Base-by-base conservation (phyloP, 53 echinoderm and acorn worm species). In the Echinarachnius parma region DNA sequence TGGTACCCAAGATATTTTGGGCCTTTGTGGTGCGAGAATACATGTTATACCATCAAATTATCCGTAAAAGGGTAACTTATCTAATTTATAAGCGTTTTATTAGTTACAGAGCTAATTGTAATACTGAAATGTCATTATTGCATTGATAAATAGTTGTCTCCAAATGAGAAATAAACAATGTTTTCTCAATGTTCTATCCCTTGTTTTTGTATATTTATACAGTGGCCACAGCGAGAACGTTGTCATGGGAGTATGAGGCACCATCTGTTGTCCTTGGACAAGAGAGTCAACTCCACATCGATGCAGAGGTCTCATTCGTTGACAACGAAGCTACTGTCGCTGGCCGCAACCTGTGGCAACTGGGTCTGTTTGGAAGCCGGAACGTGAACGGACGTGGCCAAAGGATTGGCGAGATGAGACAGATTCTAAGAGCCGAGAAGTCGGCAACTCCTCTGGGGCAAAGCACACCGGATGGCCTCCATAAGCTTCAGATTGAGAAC, bases 301-400 rank as follows among this genome's bases (percentile, higher is more conserved):
- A 84, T 62, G 79, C 92, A 9, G 66, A 56, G 3, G 80, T 82
- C 3, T 27, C 63, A 20, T 84, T 81, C 45, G 80, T 75, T 25
- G 87, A 87, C 75, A 85, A 78, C 14, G 77, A 66, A 5, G 59
- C 78, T 15, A 72, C 66, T n/a, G 76, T 92, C 14, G 63, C 62
- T 9, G 94, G 94, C 9, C 49, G 64, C 29, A 84, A 84, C 33
- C 79, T 94, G 35, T 94, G 94, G 94, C 64, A 87, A 65, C 19
- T 94, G 42, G 84, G 84, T 39, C 64, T 94, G 13, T 94, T 94
- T 80, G 90, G 90, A 14, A 94, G 90, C 45, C 63, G 71, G 33
- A 79, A 65, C 46, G 30, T 24, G 0, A 57, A 78, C 16, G 94
- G 94, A 24, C 53, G 34, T 8, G 94, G 90, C 0, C 67, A 83